phyloP scores from a whole-genome alignment of 2,888 invertebrate species.

The Tuta absoluta region DNA sequence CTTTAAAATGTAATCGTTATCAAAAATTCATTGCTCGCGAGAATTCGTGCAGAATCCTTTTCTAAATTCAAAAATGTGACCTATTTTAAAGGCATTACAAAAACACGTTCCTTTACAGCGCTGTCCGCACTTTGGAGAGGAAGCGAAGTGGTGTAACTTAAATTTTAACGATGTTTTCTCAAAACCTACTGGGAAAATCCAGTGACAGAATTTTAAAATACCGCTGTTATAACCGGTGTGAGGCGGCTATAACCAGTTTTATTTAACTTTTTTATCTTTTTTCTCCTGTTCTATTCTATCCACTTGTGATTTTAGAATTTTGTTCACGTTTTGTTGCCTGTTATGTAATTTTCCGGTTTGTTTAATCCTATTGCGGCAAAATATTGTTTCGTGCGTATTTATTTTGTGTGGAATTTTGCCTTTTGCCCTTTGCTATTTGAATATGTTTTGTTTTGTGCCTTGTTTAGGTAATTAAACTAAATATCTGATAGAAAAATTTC shows the following conservation, averaged over 20 bases:
- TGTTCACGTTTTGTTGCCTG: slow-evolving; percentile 22
- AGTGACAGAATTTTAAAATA: slow-evolving; percentile 33
- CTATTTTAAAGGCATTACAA: slow-evolving; percentile 8
- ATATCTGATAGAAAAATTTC: too few species aligned
- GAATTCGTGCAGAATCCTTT: neutral
- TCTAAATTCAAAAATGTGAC: slow-evolving; percentile 7
- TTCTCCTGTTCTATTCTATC: neutral
- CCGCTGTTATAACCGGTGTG: slow-evolving; percentile 30
- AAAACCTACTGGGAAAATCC: slow-evolving; percentile 29
- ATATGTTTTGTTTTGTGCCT: slow-evolving; percentile 3
- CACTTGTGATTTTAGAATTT: slow-evolving; percentile 19
- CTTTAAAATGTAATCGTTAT: too few species aligned
- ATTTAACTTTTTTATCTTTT: slow-evolving; percentile 17
- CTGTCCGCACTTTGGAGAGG: slow-evolving; percentile 17
- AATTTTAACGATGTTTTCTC: slow-evolving; percentile 32
- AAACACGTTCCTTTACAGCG: slow-evolving; percentile 24
- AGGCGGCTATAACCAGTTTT: slow-evolving; percentile 21
- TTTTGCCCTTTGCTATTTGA: neutral
- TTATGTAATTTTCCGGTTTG: slow-evolving; percentile 21
- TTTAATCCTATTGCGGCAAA: slow-evolving; percentile 15
- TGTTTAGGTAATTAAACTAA: neutral
- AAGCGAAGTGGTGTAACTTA: slow-evolving; percentile 31
- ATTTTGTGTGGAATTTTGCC: neutral
- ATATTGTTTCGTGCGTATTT: neutral
- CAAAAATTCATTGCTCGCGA: neutral